These are phyloP conservation scores for Chironomus tepperi DNA, from an alignment of 1,140 invertebrate species.

Conservation along the genomic window DNA sequence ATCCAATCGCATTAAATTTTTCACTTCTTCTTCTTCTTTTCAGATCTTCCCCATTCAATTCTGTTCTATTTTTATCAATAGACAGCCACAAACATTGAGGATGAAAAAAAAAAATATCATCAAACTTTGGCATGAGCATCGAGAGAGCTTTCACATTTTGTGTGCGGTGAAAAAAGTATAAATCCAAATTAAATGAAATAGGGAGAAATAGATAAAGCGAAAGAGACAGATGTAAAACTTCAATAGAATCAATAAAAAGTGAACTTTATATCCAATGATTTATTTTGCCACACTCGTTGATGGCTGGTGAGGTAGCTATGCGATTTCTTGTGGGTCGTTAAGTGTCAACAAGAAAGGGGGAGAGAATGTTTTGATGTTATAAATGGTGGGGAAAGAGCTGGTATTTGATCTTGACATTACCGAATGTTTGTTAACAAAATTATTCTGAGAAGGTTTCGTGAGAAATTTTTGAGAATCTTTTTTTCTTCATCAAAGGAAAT, in stretches of 20 bases:
- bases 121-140: no score
- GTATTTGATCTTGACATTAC: no score
- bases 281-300: not conserved
- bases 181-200: not conserved
- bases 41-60: no score
- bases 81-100: no score
- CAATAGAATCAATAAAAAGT: slow-evolving; percentile 6
- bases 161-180: not conserved
- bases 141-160: no score
- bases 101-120: no score
- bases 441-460: no score
- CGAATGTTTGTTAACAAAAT: no score
- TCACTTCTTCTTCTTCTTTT: not conserved
- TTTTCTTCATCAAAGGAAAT: no score
- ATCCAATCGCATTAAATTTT: not conserved
- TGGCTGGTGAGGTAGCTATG: not conserved
- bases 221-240: not conserved
- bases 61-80: no score
- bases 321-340: not conserved
- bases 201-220: not conserved
- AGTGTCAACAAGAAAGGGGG: not conserved
- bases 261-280: not conserved
- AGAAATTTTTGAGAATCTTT: no score
- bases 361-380: not conserved
- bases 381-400: not conserved